Evolutionary conservation across 2,888 invertebrate genomes (phyloP).

Genomic region (Imbricaverruca yamaguchii): DNA sequence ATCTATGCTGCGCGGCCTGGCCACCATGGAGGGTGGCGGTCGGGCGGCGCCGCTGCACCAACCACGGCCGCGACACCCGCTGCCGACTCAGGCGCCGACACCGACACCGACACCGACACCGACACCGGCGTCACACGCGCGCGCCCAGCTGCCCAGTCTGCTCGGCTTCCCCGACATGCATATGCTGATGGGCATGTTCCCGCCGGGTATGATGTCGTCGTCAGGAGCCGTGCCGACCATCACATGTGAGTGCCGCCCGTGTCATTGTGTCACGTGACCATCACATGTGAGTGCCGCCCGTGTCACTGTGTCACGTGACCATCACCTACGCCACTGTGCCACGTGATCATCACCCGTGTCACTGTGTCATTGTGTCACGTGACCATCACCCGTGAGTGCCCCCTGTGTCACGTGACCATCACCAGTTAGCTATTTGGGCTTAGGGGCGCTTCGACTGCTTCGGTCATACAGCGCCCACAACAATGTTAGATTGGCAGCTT

Average conservation of each 20-base stretch:
- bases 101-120: background rate
- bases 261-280: no score
- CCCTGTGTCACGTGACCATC: no score
- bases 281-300: no score
- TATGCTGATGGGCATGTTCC: slow-evolving; percentile 7
- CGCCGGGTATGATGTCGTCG: background rate
- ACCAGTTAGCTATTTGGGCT: no score
- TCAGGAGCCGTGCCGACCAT: background rate
- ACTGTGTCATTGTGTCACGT: no score
- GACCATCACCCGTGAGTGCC: no score
- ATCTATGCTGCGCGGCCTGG: background rate
- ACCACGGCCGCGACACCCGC: background rate
- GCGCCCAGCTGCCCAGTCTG: background rate
- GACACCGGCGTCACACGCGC: background rate
- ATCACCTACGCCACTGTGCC: no score
- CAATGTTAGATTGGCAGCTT: no score
- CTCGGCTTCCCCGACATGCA: background rate
- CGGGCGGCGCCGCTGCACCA: background rate
- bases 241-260: background rate
- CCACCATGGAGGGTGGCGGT: background rate
- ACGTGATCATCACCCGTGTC: no score
- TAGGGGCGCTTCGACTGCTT: no score
- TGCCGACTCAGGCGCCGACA: background rate
- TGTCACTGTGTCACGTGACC: no score
- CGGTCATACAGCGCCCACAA: no score